Base-by-base conservation (phyloP, 1,140 invertebrate species). In the Chymomyza costata region DNA sequence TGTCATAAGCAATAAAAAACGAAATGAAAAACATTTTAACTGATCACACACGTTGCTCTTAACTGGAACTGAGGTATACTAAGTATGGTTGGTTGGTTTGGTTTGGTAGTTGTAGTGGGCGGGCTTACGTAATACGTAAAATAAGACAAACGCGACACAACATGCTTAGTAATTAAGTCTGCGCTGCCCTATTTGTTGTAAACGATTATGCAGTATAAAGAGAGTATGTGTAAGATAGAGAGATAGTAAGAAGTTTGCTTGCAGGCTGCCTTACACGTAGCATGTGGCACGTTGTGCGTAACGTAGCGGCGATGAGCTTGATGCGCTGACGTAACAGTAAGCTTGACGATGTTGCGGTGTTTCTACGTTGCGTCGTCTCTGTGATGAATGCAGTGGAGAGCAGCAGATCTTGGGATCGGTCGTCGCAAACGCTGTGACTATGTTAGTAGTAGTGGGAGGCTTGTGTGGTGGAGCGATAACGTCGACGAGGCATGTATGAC, bases 201-300 rank as follows among this genome's bases (percentile, higher is more conserved):
- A n/a, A n/a, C n/a, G n/a, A n/a, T n/a, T n/a, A 47, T 16, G 30
- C 21, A 40, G 3, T 44, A 28, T 44, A 25, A 48, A 32, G 10
- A 49, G 16, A 31, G 25, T 35, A 13, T 13, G 15, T 41, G 11
- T 28, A 5, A 47, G 17, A 55, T 31, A 44, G 14, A 60, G 13
- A 50, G 15, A 44, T 3, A 28, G 15, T 37, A 13, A 31, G 15
- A 11, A n/a, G 15, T n/a, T 32, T 38, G 37, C 48, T 62, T 60
- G 59, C 39, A 41, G 55, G 68, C 71, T 38, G 70, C 66, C 71
- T 76, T 76, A 76, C 73, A 76, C 71, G 73, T 70, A 70, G 59
- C 66, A 66, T 39, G 57, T 60, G 31, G 44, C 52, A 59, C 50
- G 43, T 60, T 25, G 44, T 45, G 54, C 50, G 43, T 54, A 54